Evolutionary conservation across 2,113 vertebrate genomes (phyloP).

Genomic region (Pelecanoides urinatrix): DNA sequence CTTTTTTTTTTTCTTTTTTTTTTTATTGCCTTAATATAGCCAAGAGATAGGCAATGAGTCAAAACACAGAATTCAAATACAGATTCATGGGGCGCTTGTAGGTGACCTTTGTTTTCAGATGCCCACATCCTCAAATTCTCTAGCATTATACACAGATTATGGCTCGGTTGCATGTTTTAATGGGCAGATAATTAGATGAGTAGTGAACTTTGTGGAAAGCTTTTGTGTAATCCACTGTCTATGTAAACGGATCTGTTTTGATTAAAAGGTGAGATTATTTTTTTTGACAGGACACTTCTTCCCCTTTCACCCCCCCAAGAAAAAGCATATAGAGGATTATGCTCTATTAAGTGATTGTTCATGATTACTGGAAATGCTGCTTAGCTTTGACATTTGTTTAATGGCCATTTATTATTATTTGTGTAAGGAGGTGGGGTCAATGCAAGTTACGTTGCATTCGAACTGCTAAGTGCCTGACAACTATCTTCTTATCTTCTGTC

Average conservation of each 20-base stretch:
- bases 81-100: not conserved
- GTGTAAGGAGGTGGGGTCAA: not conserved
- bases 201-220: not conserved
- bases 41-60: not conserved
- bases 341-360: not conserved
- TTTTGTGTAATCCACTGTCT: not conserved
- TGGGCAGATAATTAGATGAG: slow-evolving; percentile 1
- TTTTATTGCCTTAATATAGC: not conserved
- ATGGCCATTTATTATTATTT: not conserved
- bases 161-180: not conserved
- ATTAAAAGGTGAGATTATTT: slow-evolving; percentile 9
- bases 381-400: not conserved
- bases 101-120: not conserved
- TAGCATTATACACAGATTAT: not conserved
- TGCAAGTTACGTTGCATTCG: not conserved
- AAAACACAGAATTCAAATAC: not conserved
- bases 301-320: not conserved
- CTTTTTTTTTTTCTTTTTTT: not conserved
- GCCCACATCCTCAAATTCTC: not conserved
- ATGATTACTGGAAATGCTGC: not conserved
- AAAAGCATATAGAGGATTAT: not conserved
- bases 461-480: not conserved
- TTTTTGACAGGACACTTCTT: not conserved
- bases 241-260: not conserved
- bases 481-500: not conserved